phyloP scores from a whole-genome alignment of 2,888 invertebrate genomes.

The Dorcus parallelipipedus region DNA sequence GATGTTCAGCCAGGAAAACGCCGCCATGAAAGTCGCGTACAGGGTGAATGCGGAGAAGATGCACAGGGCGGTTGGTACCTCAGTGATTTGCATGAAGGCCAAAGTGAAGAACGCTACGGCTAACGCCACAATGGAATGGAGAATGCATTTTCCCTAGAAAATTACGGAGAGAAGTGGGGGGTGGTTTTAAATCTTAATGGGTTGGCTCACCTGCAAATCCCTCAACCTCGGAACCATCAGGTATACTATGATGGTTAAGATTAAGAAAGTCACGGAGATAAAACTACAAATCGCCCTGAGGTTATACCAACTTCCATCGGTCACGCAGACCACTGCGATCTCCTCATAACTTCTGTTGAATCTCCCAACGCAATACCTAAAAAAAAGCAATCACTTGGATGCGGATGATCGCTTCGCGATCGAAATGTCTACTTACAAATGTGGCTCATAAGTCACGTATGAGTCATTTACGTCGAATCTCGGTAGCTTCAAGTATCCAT shows the following conservation, averaged over 20 bases:
- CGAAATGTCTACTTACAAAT: no score
- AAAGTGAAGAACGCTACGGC: conserved; percentile 57
- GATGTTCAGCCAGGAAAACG: conserved; percentile 72
- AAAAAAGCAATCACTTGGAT: conserved; percentile 4
- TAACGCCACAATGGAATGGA: conserved; percentile 60
- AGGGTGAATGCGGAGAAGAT: conserved; percentile 47
- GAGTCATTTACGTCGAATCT: not conserved
- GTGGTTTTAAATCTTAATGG: not conserved
- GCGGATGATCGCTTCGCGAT: no score
- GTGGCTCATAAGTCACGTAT: no score
- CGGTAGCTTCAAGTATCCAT: conserved; percentile 40
- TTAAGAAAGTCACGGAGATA: conserved; percentile 53
- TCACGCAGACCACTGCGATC: conserved; percentile 44
- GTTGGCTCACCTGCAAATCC: conserved; percentile 47
- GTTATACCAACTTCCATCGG: conserved; percentile 27
- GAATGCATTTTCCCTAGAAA: conserved; percentile 63
- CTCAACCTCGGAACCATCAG: conserved; percentile 59
- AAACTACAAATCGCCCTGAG: conserved; percentile 29
- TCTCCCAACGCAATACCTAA: conserved; percentile 42
- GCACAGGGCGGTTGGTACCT: conserved; percentile 49
- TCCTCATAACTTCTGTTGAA: conserved; percentile 20
- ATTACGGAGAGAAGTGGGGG: conserved; percentile 8
- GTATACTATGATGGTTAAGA: conserved; percentile 60
- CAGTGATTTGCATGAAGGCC: conserved; percentile 55
- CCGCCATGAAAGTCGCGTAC: conserved; percentile 57